Base-by-base conservation (phyloP, 2,113 vertebrate species). In the Mormyrus lacerda region DNA sequence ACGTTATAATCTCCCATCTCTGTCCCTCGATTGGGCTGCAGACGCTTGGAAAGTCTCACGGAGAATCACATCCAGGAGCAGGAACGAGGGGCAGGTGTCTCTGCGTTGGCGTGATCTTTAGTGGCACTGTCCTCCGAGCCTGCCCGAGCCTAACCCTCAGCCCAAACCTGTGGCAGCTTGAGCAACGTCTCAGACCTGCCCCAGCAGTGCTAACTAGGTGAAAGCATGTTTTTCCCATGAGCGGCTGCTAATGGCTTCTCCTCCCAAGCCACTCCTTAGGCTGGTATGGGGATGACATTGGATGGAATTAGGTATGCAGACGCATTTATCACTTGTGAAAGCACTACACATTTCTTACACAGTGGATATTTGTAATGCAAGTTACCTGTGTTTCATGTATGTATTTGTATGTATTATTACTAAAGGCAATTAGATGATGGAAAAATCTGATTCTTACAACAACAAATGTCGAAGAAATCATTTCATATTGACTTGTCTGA, bases 231-330 rank as follows among this genome's bases (percentile, higher is more conserved):
- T 90, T 92, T 86, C 91, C 89, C 91, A 51, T 90, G 91, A 84
- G 13, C 8, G 91, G 76, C 87, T 91, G 88, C 44, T 87, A 89
- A 91, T 79, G 35, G 19, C 87, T 94, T 94, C 92, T 94, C 91
- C 95, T 94, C 95, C 95, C 93, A 91, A 61, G 92, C 92, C 95
- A 93, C 95, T 93, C 95, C 95, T 91, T 92, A 50, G 85, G 85
- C 91, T 92, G 95, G 95, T 94, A 96, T 96, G 94, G 92, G 92
- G 90, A 31, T 89, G 61, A 69, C 19, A 42, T 48, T 27, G 82
- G 82, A 31, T 82, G 10, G 69, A 87, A 44, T 87, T 31, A 87
- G 35, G 55, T 83, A 85, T 27, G 53, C 88, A 89, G 39, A 89
- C 21, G 85, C 65, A 65, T 17, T 31, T 88, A 39, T 31, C 27